Conservation (phyloP, 1,140 invertebrate genomes). For the Microplitis mediator region DNA sequence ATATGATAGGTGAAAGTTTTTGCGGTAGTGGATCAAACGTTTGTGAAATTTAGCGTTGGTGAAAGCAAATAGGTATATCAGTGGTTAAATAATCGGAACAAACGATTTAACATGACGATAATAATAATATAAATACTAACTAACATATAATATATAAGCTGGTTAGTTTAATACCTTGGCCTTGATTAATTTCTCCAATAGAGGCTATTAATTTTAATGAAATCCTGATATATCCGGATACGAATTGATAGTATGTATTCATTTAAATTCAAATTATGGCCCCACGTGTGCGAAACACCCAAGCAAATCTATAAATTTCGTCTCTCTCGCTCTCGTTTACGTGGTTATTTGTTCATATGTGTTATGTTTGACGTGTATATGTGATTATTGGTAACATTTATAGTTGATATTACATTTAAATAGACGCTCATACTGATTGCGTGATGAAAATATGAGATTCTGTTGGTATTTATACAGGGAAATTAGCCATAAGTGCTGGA, state of each 20-base stretch:
- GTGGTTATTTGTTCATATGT: not conserved
- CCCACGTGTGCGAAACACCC: not conserved
- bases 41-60: constrained; percentile 15
- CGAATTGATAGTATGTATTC: not conserved
- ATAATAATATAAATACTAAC: too few relatives aligned
- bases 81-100: not conserved
- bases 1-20: constrained; percentile 18
- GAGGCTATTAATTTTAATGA: not conserved
- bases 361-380: not conserved
- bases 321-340: too few relatives aligned
- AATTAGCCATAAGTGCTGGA: not conserved
- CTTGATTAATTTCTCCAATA: not conserved
- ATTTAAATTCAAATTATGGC: constrained; percentile 2
- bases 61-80: constrained; percentile 5
- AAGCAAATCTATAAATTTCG: not conserved
- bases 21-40: constrained; percentile 12
- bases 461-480: constrained; percentile 14
- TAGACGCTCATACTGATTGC: constrained; percentile 2
- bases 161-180: not conserved
- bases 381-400: not conserved
- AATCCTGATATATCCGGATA: too few relatives aligned
- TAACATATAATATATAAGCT: not conserved
- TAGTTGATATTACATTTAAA: constrained; percentile 16
- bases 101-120: not conserved
- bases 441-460: constrained; percentile 10